These are phyloP conservation scores for Lytechinus variegatus DNA, from an alignment of 35 echinoderm and acorn worm genomes.

Conservation along the genomic window DNA sequence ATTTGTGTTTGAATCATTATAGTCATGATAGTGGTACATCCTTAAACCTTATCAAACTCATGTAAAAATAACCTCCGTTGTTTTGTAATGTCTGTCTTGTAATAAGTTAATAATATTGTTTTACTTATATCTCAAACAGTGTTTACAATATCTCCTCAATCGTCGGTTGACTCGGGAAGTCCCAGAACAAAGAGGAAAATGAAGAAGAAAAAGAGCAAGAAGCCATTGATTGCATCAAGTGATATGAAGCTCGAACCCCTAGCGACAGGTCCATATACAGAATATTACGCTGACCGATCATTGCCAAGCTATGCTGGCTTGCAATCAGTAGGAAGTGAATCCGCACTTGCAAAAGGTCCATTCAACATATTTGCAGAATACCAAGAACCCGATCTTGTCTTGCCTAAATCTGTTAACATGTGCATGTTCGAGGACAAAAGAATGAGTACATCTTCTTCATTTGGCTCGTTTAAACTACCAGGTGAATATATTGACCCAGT, in stretches of 20 bases:
- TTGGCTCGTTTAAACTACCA: background rate
- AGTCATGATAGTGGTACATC: too few species aligned
- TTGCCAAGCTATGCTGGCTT: constrained; percentile 25
- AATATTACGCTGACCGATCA: constrained; percentile 15
- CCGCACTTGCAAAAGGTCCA: background rate
- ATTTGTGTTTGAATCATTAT: too few species aligned
- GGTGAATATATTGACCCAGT: constrained; percentile 25
- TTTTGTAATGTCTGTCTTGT: background rate
- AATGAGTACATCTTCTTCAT: background rate
- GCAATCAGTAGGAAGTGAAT: constrained; percentile 1
- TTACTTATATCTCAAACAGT: background rate
- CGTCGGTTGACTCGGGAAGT: background rate
- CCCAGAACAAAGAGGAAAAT: background rate
- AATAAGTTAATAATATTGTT: background rate
- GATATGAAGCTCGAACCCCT: background rate
- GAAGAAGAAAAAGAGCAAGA: constrained; percentile 23
- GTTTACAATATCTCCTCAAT: constrained; percentile 21
- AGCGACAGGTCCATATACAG: background rate
- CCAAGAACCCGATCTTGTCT: background rate
- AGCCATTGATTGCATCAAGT: background rate
- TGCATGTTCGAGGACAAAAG: background rate
- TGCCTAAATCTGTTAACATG: constrained; percentile 16
- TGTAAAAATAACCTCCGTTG: background rate
- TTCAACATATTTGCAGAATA: constrained; percentile 32
- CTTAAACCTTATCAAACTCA: too few species aligned